These are phyloP conservation scores for Neomorphus geoffroyi DNA, from an alignment of 2,797 vertebrate species.

Conservation along the genomic window DNA sequence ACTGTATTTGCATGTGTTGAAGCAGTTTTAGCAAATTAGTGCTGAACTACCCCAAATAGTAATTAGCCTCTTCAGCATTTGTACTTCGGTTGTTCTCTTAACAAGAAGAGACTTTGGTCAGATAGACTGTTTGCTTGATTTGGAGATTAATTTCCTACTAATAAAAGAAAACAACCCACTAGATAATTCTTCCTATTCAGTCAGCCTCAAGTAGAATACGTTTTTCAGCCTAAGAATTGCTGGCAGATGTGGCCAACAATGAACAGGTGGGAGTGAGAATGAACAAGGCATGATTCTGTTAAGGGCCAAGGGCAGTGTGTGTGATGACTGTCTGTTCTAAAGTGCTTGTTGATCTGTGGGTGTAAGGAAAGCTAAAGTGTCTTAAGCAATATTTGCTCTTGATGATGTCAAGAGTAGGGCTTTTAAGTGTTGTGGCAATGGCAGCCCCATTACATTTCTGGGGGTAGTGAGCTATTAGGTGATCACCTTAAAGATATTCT, in stretches of 20 bases:
- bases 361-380: neutral
- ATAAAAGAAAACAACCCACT: neutral
- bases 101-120: neutral
- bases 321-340: neutral
- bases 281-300: neutral
- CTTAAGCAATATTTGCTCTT: neutral
- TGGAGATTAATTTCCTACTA: neutral
- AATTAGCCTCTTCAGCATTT: neutral
- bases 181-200: neutral
- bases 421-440: neutral
- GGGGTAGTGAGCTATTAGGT: neutral
- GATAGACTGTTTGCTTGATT: neutral
- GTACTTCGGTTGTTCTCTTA: too few relatives aligned
- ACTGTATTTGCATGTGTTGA: neutral
- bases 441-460: neutral
- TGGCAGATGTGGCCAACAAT: neutral
- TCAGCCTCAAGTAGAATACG: neutral
- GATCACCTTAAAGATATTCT: neutral
- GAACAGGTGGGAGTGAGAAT: neutral
- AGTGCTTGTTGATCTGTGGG: neutral
- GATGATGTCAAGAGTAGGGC: neutral
- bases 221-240: neutral
- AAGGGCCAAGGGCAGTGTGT: neutral
- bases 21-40: neutral
- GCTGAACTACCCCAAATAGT: neutral